Conservation (phyloP, 2,888 invertebrate species). For the Liopterus haemorrhoidalis region DNA sequence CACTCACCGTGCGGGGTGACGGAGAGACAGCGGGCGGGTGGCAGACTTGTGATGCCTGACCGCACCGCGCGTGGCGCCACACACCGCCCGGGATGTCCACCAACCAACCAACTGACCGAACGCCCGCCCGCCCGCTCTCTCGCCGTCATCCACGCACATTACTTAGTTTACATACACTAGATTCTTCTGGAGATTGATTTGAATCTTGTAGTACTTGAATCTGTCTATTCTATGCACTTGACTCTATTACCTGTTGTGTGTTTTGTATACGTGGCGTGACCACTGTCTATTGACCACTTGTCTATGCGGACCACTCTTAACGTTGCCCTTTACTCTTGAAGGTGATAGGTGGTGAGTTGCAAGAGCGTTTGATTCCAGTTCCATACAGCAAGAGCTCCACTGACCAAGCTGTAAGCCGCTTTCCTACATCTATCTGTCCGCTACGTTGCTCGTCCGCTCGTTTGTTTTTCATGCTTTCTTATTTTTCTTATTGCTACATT, state of each 20-base stretch:
- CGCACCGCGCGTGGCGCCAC: neutral
- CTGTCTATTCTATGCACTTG: slow-evolving; percentile 47
- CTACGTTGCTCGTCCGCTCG: slow-evolving; percentile 46
- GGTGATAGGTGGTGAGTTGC: slow-evolving; percentile 99
- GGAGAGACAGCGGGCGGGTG: too few species aligned
- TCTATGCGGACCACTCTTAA: slow-evolving; percentile 60
- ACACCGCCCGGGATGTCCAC: neutral
- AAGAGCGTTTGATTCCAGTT: slow-evolving; percentile 99
- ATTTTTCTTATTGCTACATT: too few species aligned
- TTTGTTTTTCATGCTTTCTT: slow-evolving; percentile 43
- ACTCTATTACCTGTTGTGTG: slow-evolving; percentile 40
- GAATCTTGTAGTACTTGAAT: slow-evolving; percentile 50
- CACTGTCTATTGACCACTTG: slow-evolving; percentile 50
- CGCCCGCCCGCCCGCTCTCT: too few species aligned
- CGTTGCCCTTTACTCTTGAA: slow-evolving; percentile 88
- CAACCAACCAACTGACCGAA: neutral
- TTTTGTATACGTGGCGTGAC: slow-evolving; percentile 42
- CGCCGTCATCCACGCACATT: slow-evolving; percentile 17
- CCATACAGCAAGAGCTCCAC: slow-evolving; percentile 99
- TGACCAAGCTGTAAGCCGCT: slow-evolving; percentile 99
- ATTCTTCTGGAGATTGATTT: slow-evolving; percentile 23
- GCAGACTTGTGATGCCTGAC: slow-evolving; percentile 6
- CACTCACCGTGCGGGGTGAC: too few species aligned
- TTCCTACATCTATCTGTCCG: slow-evolving; percentile 53
- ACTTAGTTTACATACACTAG: slow-evolving; percentile 22